Conservation (phyloP, 2,797 vertebrate genomes). For the Acanthurus lineatus region DNA sequence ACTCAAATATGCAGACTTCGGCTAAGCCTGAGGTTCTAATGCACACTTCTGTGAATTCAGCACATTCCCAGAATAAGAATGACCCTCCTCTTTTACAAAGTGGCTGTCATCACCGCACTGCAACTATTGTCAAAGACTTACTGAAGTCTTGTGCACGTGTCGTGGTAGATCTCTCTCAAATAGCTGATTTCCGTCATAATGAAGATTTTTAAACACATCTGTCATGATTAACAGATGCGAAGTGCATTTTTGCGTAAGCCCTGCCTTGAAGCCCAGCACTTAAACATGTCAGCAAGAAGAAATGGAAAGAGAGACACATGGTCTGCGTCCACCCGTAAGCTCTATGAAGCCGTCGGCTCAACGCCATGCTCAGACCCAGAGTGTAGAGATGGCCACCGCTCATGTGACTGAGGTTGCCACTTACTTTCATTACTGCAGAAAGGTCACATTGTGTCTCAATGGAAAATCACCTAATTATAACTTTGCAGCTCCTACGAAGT, state of each 20-base stretch:
- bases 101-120: slow-evolving; percentile 37
- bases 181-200: slow-evolving; percentile 52
- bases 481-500: slow-evolving; percentile 74
- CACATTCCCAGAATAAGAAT: slow-evolving; percentile 75
- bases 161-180: slow-evolving; percentile 27
- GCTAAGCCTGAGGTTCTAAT: slow-evolving; percentile 72
- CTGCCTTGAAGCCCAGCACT: slow-evolving; percentile 12
- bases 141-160: slow-evolving; percentile 33
- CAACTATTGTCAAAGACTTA: slow-evolving; percentile 51
- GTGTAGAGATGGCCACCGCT: slow-evolving; percentile 70
- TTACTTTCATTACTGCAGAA: slow-evolving; percentile 83
- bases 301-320: slow-evolving; percentile 69
- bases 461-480: slow-evolving; percentile 85
- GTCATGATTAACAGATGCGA: slow-evolving; percentile 8
- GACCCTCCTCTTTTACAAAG: slow-evolving; percentile 59
- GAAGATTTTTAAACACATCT: slow-evolving; percentile 57
- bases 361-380: slow-evolving; percentile 52
- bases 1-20: slow-evolving; percentile 75
- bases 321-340: slow-evolving; percentile 67
- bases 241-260: slow-evolving; percentile 29
- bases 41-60: slow-evolving; percentile 73
- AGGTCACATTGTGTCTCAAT: slow-evolving; percentile 83
- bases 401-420: slow-evolving; percentile 77
- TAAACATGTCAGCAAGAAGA: slow-evolving; percentile 45
- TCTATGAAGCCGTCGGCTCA: slow-evolving; percentile 75